Base-by-base conservation (phyloP, 2,888 invertebrate species). In the Orthonychiurus folsomi region DNA sequence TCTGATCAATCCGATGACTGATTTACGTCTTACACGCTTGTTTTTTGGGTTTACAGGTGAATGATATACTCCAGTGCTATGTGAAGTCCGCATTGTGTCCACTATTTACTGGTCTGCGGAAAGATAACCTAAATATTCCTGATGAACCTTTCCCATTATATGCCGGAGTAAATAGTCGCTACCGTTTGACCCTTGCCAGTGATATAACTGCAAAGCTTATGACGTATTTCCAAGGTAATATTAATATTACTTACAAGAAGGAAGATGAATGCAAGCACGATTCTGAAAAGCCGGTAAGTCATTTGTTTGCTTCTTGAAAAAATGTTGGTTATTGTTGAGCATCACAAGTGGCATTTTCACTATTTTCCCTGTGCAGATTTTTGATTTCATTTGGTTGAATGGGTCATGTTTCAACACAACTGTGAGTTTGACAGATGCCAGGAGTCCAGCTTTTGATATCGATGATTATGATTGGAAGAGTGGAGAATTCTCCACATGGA, bases 361-460 rank as follows among this genome's bases (percentile, higher is more conserved):
- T n/a, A n/a, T n/a, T n/a, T n/a, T n/a, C n/a, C n/a, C n/a, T 47
- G n/a, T 48, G 20, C 37, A 59, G 59, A 50, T 25, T 18, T 23
- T 59, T 18, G 59, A 48, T 3, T 59, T 37, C 24, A 24, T 50
- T 2, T 69, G 64, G 65, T 54, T 72, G 9, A 83, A 79, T n/a
- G 86, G 86, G 26, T 78, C 83, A 60, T 91, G 92, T 75, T 81
- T 86, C 53, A 81, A 85, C 66, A 85, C 87, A 0, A 85, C 86
- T 0, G 85, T 87, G 76, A 88, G 87, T 75, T 84, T 83, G 68
- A 86, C 86, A 50, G 78, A 81, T 67, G 91, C 91, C 1, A 74
- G 85, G 5, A 91, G 91, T 76, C 91, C 91, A n/a, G 92, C 91
- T 0, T 92, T 92, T 76, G 76, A 82, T 9, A 84, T 86, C 69